Conservation (phyloP, 2,797 vertebrate genomes). For the Sebastes itinus region DNA sequence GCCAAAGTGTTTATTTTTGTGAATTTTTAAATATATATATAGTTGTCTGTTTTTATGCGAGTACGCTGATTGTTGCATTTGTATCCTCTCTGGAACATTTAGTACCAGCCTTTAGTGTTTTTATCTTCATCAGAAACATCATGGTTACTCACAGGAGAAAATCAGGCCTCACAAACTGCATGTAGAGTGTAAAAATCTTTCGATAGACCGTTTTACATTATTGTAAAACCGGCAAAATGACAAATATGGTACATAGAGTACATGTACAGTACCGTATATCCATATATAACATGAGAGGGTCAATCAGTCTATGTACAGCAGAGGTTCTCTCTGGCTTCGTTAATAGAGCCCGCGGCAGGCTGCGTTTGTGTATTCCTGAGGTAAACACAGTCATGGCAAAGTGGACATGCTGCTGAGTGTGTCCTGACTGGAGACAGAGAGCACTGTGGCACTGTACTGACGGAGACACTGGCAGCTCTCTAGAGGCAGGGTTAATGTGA, state of each 20-base stretch:
- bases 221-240: slow-evolving; percentile 23
- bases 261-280: not conserved
- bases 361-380: slow-evolving; percentile 69
- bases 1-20: slow-evolving; percentile 78
- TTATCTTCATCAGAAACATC: slow-evolving; percentile 24
- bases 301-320: slow-evolving; percentile 40
- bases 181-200: not conserved
- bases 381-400: slow-evolving; percentile 80
- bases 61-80: slow-evolving; percentile 61
- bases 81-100: slow-evolving; percentile 40
- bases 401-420: slow-evolving; percentile 73
- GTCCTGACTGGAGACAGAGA: slow-evolving; percentile 76
- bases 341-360: slow-evolving; percentile 64
- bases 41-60: slow-evolving; percentile 69
- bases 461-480: slow-evolving; percentile 66
- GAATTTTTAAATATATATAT: slow-evolving; percentile 46
- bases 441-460: slow-evolving; percentile 64
- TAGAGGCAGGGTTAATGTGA: slow-evolving; percentile 70
- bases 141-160: slow-evolving; percentile 1
- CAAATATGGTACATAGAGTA: not conserved
- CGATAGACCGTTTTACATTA: not conserved
- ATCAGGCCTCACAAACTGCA: not conserved
- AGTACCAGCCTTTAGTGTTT: slow-evolving; percentile 20
- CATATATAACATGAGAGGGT: slow-evolving; percentile 32
- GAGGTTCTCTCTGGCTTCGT: slow-evolving; percentile 50